Conservation (phyloP, 64 coral and sea anemone genomes). For the Stichodactyla mertensii region DNA sequence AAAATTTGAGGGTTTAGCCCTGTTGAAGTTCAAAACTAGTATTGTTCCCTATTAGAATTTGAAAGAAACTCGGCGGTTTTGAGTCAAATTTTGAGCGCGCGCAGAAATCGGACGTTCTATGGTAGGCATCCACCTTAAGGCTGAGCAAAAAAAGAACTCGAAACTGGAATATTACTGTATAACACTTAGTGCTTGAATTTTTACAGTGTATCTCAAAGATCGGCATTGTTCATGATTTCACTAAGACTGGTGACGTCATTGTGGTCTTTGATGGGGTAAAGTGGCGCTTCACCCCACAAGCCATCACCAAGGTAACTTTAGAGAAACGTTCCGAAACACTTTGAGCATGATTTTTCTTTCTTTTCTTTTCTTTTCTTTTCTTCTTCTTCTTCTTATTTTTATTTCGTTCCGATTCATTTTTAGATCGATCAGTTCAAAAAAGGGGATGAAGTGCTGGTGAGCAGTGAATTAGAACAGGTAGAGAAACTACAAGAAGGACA, state of each 20-base stretch:
- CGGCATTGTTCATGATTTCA: slow-evolving; percentile 36
- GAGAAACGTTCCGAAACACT: neutral
- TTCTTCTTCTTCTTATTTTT: neutral
- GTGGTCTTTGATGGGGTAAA: slow-evolving; percentile 28
- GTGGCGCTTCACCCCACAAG: slow-evolving; percentile 39
- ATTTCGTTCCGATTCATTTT: neutral
- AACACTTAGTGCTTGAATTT: neutral
- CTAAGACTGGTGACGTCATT: slow-evolving; percentile 43
- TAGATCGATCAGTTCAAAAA: slow-evolving; percentile 29
- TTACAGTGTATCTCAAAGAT: slow-evolving; percentile 43
- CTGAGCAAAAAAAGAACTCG: neutral
- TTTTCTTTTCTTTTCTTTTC: neutral
- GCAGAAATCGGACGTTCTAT: no score
- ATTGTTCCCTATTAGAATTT: no score
- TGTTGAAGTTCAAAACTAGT: no score
- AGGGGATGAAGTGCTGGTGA: slow-evolving; percentile 38
- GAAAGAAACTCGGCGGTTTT: no score
- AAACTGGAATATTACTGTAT: neutral
- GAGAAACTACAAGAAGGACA: slow-evolving; percentile 48
- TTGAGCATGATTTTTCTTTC: neutral
- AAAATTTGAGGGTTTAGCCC: no score
- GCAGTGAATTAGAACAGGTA: slow-evolving; percentile 30
- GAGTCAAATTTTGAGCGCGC: no score
- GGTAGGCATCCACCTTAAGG: no score
- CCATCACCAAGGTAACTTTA: slow-evolving; percentile 39